Evolutionary conservation across 2,797 vertebrate species (phyloP), one percentile per base, ranked within the genome.

Genomic region (Sebastes alutus): DNA sequence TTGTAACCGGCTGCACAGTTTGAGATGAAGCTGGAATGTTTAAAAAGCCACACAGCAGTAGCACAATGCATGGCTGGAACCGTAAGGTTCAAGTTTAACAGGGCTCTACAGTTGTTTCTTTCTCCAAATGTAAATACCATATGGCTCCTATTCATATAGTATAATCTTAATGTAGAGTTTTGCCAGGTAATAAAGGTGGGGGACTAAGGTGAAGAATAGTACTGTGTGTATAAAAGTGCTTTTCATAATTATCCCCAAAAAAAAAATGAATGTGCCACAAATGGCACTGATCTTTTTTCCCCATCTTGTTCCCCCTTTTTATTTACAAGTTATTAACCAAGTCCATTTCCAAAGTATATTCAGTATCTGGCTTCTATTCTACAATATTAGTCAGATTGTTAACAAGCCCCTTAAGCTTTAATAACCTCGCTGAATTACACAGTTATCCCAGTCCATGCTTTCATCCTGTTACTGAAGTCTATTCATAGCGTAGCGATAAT

Each of bases 41-140:
- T 69, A 74, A 86, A 87, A 86, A 84, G 87, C 82, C 73, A 71
- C 88, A 80, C 77, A 59, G 90, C 89, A 89, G 93, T 93, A 92
- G 88, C 91, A 90, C 92, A 92, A 89, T 88, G 92, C 90, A 90
- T 89, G 86, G 91, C 87, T 75, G 82, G 80, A 93, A 85, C 88
- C 80, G 63, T 13, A 5, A 75, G 82, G 87, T 89, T 89, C 78
- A 88, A 77, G 72, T 92, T 80, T 80, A 93, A 91, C 85, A 70
- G 89, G 91, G 91, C 91, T 92, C 89, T 89, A 87, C 72, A 27
- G 58, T 76, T 83, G 75, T 78, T 33, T 74, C 63, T 72, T 63
- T 35, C 25, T 66, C 68, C 78, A 88, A 78, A 87, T 96, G 94
- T 95, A 95, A 94, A 96, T 95, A 96, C 78, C 89, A 91, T 91